phyloP scores from a whole-genome alignment of 2,113 vertebrate genomes.

The Mustelus asterias region DNA sequence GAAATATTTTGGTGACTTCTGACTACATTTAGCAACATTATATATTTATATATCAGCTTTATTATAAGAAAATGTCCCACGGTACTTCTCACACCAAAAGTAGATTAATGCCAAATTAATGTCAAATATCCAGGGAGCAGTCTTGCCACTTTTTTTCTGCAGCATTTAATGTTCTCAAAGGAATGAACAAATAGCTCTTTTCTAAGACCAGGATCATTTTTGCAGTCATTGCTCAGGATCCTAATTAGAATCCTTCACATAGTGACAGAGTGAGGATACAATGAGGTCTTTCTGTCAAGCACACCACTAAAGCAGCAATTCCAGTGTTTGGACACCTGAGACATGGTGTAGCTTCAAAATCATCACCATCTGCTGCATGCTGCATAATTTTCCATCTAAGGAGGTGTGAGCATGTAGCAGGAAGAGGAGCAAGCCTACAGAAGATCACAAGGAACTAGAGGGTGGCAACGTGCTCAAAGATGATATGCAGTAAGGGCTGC shows the following conservation, averaged over 20 bases:
- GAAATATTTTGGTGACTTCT: not conserved
- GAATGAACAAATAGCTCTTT: not conserved
- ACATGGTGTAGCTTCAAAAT: not conserved
- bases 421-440: not conserved
- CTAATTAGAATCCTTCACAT: conserved; percentile 5
- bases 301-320: not conserved
- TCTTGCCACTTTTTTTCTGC: not conserved
- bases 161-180: not conserved
- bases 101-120: too few species aligned
- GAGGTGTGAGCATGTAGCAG: not conserved
- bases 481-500: not conserved
- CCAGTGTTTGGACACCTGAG: not conserved
- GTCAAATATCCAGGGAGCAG: not conserved
- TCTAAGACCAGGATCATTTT: not conserved
- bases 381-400: not conserved
- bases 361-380: not conserved
- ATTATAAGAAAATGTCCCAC: too few species aligned
- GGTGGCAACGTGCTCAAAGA: not conserved
- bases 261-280: not conserved
- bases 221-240: not conserved
- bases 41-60: too few species aligned
- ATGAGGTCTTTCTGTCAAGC: not conserved
- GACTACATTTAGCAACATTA: not conserved
- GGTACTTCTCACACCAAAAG: too few species aligned
- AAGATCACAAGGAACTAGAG: not conserved